Conservation (phyloP, 2,113 vertebrate genomes). For the Riparia riparia region DNA sequence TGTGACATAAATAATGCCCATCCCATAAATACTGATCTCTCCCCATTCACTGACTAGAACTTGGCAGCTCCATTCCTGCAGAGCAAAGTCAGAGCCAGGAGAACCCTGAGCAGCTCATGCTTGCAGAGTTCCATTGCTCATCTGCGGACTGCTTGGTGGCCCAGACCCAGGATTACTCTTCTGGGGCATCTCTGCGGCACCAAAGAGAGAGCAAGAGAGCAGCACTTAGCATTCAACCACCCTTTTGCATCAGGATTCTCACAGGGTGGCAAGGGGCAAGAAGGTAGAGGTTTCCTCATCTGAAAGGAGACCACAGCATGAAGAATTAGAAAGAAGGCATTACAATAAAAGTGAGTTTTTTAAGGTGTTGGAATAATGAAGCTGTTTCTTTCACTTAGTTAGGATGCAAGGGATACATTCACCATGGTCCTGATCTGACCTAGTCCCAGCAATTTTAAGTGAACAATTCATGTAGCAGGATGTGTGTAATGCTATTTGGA, state of each 20-base stretch:
- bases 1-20: not conserved
- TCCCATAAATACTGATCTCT: not conserved
- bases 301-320: not conserved
- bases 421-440: not conserved
- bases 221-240: not conserved
- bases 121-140: not conserved
- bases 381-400: not conserved
- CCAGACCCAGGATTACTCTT: not conserved
- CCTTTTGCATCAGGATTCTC: not conserved
- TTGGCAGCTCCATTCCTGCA: not conserved
- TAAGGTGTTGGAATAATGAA: not conserved
- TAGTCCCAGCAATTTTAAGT: not conserved
- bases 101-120: not conserved
- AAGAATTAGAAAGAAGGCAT: not conserved
- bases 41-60: not conserved
- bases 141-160: not conserved
- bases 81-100: not conserved
- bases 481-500: not conserved
- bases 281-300: not conserved
- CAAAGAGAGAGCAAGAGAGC: accelerated
- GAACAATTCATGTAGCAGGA: not conserved
- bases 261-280: accelerated
- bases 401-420: not conserved
- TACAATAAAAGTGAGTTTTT: not conserved
- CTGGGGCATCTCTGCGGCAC: not conserved